Percentiles rank a stretch among this genome's conserved stretches.
Evolutionary conservation across 2,797 vertebrate genomes (phyloP).

Genomic region (Cirrhinus molitorella): DNA sequence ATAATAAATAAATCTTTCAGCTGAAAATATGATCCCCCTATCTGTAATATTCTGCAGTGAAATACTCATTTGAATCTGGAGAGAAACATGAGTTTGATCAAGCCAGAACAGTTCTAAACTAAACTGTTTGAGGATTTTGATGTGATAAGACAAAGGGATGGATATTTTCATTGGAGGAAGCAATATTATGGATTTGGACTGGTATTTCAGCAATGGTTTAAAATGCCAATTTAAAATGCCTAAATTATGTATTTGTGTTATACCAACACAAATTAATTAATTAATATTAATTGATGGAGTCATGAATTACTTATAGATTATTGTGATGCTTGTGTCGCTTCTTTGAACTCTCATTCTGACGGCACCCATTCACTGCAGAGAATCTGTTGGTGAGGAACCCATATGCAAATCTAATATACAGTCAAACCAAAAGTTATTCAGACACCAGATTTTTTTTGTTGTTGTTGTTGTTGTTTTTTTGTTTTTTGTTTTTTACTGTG

Average conservation of each 20-base stretch:
- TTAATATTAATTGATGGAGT: background rate
- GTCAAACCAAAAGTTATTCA: too few relatives aligned
- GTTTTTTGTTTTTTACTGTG: too few relatives aligned
- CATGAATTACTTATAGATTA: background rate
- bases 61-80: background rate
- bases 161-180: background rate
- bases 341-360: background rate
- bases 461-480: too few relatives aligned
- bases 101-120: too few relatives aligned
- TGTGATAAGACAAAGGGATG: background rate
- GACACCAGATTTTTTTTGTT: too few relatives aligned
- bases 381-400: background rate
- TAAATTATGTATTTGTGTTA: background rate
- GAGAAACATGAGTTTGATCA: background rate
- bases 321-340: background rate
- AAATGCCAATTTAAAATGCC: background rate
- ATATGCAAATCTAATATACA: background rate
- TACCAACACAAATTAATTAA: too few relatives aligned
- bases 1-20: background rate
- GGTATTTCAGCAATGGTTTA: background rate
- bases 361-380: background rate
- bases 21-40: background rate
- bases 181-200: background rate
- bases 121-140: background rate
- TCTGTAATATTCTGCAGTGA: background rate